Evolutionary conservation across 2,888 invertebrate genomes (phyloP).

Genomic region (Drosophila antonietae): DNA sequence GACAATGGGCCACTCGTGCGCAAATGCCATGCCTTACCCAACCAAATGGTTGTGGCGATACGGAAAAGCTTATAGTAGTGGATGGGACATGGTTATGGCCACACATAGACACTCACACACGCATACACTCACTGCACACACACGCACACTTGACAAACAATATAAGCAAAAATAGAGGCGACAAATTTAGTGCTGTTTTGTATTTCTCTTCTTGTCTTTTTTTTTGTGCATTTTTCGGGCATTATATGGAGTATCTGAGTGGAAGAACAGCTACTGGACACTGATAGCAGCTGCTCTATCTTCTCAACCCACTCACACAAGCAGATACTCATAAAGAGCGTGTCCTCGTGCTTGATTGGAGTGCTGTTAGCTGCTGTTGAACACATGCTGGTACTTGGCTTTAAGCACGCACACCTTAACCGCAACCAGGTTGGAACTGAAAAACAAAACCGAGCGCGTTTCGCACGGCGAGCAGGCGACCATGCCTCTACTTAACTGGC

Average conservation of each 20-base stretch:
- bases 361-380: slow-evolving; percentile 38
- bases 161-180: slow-evolving; percentile 42
- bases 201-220: slow-evolving; percentile 2
- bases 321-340: slow-evolving; percentile 7
- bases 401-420: slow-evolving; percentile 39
- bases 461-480: slow-evolving; percentile 15
- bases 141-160: slow-evolving; percentile 23
- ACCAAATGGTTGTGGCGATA: slow-evolving; percentile 29
- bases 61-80: slow-evolving; percentile 20
- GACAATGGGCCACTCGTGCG: slow-evolving; percentile 76
- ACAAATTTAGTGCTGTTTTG: slow-evolving; percentile 63
- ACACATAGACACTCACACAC: slow-evolving; percentile 12
- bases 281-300: slow-evolving; percentile 19
- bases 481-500: slow-evolving; percentile 28
- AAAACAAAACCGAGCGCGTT: slow-evolving; percentile 10
- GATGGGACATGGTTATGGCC: slow-evolving; percentile 18
- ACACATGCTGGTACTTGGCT: slow-evolving; percentile 57
- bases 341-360: slow-evolving; percentile 19
- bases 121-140: background rate
- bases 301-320: slow-evolving; percentile 5
- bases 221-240: slow-evolving; percentile 24
- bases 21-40: slow-evolving; percentile 58
- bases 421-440: slow-evolving; percentile 17
- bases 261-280: slow-evolving; percentile 23
- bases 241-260: slow-evolving; percentile 22